Evolutionary conservation across 2,113 vertebrate species (phyloP).

Genomic region (Phalacrocorax brasilianus): DNA sequence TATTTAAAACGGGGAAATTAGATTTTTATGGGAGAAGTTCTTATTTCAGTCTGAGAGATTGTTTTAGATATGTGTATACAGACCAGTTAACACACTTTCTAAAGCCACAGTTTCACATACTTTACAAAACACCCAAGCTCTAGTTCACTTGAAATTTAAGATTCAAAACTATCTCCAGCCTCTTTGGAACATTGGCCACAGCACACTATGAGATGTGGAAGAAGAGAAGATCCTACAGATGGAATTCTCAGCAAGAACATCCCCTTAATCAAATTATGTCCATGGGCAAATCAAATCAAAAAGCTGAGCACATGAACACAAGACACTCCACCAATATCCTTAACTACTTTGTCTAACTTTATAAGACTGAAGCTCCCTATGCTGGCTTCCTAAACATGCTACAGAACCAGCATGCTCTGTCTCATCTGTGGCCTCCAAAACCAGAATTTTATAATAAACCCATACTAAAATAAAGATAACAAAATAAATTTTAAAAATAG

Average conservation of each 20-base stretch:
- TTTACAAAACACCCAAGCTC: background rate
- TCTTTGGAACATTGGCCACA: background rate
- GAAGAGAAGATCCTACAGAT: background rate
- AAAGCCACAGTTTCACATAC: background rate
- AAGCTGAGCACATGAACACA: background rate
- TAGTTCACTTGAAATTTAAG: background rate
- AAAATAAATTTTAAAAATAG: background rate
- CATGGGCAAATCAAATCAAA: background rate
- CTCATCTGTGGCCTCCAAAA: background rate
- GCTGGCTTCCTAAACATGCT: background rate
- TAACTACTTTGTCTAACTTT: background rate
- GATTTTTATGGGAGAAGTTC: background rate
- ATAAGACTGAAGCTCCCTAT: background rate
- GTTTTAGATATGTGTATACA: background rate
- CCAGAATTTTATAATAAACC: background rate
- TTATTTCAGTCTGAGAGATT: background rate
- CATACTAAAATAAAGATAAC: background rate
- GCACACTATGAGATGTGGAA: background rate
- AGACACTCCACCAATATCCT: background rate
- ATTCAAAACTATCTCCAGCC: rapidly evolving
- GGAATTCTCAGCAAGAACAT: background rate
- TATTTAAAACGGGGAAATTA: background rate
- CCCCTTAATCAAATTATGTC: background rate
- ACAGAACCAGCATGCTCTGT: background rate
- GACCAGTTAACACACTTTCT: background rate